These are phyloP conservation scores for Gopherus flavomarginatus DNA, from an alignment of 2,113 vertebrate species.

Conservation along the genomic window DNA sequence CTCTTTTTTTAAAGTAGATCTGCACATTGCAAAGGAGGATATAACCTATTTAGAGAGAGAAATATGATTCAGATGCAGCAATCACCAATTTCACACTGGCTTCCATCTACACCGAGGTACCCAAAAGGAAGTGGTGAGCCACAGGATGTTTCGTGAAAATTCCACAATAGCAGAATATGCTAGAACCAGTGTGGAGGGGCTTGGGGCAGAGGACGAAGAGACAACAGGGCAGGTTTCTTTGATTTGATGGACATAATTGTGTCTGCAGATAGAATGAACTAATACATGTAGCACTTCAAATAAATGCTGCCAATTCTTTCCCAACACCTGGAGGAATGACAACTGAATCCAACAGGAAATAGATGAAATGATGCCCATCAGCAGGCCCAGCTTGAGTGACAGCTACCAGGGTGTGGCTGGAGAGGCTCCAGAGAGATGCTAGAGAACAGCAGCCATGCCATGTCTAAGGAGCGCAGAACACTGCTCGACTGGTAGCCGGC, in stretches of 20 bases:
- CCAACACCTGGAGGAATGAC: accelerated
- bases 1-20: neutral
- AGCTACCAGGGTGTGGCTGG: neutral
- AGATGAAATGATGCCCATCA: too few relatives aligned
- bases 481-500: neutral
- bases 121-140: neutral
- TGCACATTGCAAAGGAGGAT: neutral
- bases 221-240: neutral
- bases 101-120: accelerated
- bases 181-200: neutral
- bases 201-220: accelerated
- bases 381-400: neutral
- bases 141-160: neutral
- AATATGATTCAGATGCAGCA: neutral
- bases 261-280: accelerated
- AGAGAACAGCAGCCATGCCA: neutral
- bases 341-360: neutral
- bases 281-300: neutral
- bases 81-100: accelerated
- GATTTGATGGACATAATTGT: accelerated
- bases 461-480: neutral
- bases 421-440: neutral
- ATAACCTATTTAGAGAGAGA: neutral
- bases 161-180: neutral
- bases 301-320: neutral